Evolutionary conservation across 92 coral and sea anemone genomes (phyloP), one percentile per base, ranked within the genome.

Genomic region (Phenganax stokvisi): DNA sequence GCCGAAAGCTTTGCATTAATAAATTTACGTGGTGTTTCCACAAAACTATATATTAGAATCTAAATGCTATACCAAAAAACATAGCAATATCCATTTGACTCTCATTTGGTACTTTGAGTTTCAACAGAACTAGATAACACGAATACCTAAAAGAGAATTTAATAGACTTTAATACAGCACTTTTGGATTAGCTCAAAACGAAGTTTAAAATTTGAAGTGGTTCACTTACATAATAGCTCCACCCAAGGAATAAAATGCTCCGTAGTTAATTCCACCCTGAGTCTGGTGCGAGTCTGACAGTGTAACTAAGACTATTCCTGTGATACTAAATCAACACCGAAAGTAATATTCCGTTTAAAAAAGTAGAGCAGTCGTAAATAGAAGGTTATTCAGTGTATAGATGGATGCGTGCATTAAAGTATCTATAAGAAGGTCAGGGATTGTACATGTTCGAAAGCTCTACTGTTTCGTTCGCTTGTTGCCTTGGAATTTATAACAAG

Each of bases 181-280:
- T 3, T 12, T 60, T 44, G 28, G 62, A 10, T 72, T 72, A 10
- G 13, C 12, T 72, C 10, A 9, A 11, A 6, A 6, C 51, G 54
- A 10, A 9, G 65, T 59, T 59, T 65, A 51, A 44, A 62, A 27
- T 17, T 61, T 61, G 9, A 17, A 17, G 44, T 71, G 4, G 55
- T 10, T 31, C 57, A 92, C 99, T 90, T 85, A 96, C 99, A 96
- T 82, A 57, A 96, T 86, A 51, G 99, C 99, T 72, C 99, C 87
- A 15, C 82, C 91, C 74, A 96, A 77, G 5, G 99, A 90, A 92
- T 90, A 96, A n/a, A 96, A 54, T 10, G 99, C 99, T 30, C 99
- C 44, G 16, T 51, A 13, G 72, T 29, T 11, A 6, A 96, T 83
- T 7, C 92, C 92, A 52, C 89, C 94, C 65, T 74, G 80, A 12